Evolutionary conservation across 2,797 vertebrate genomes (phyloP).

Genomic region (Paratrypauchen microcephalus): DNA sequence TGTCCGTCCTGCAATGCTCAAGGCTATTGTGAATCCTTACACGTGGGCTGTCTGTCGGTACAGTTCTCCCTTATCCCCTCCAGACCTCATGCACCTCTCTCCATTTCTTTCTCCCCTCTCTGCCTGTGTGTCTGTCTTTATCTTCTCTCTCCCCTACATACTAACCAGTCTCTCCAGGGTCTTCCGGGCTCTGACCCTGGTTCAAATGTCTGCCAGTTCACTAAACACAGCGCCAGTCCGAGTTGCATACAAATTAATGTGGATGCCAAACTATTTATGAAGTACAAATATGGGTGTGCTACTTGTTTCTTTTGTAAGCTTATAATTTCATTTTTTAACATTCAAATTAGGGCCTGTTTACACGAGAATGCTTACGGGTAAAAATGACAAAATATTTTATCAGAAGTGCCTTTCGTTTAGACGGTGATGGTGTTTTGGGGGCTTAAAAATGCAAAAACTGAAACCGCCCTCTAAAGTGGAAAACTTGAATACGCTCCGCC

Average conservation of each 20-base stretch:
- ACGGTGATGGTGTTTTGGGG: too few relatives aligned
- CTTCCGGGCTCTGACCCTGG: conserved; percentile 63
- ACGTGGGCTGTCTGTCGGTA: conserved; percentile 53
- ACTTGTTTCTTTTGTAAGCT: background rate
- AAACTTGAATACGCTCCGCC: too few relatives aligned
- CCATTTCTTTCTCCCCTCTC: conserved; percentile 16
- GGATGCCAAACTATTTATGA: background rate
- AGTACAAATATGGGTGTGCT: background rate
- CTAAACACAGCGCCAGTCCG: conserved; percentile 67
- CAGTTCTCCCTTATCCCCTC: conserved; percentile 57
- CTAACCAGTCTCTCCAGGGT: conserved; percentile 14
- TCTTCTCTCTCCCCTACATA: conserved; percentile 6
- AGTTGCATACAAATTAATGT: conserved; percentile 63
- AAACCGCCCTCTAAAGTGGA: too few relatives aligned
- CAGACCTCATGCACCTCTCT: conserved; percentile 39
- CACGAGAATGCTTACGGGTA: too few relatives aligned
- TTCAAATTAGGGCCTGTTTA: too few relatives aligned
- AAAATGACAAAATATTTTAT: too few relatives aligned
- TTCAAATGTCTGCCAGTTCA: conserved; percentile 66
- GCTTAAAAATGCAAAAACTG: too few relatives aligned
- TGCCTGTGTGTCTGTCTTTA: background rate
- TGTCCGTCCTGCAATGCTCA: conserved; percentile 30
- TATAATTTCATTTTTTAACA: too few relatives aligned
- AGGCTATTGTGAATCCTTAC: conserved; percentile 64
- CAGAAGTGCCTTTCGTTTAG: too few relatives aligned